A percentile compares a stretch with the other conserved stretches of the same genome.
phyloP scores from a whole-genome alignment of 2,113 vertebrate species.

The human region DNA sequence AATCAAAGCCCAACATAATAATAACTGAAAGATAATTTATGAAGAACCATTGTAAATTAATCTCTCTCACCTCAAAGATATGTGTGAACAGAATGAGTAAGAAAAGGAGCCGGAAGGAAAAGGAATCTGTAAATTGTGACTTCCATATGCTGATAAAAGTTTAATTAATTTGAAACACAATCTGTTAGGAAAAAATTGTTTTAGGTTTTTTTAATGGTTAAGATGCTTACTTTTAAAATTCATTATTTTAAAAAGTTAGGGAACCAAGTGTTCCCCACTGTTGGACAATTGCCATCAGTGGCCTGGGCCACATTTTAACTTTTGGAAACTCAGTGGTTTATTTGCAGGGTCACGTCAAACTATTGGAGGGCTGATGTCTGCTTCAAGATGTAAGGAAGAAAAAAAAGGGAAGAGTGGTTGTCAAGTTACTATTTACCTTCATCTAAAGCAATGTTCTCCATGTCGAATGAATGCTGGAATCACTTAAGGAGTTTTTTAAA shows the following conservation, averaged over 20 bases:
- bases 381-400: background rate
- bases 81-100: constrained; percentile 24
- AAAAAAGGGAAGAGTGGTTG: background rate
- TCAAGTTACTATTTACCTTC: background rate
- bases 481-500: background rate
- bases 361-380: background rate
- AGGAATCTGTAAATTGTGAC: background rate
- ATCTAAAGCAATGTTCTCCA: background rate
- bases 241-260: background rate
- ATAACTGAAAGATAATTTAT: background rate
- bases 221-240: background rate
- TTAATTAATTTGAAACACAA: constrained; percentile 47
- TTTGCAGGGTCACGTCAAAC: background rate
- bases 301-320: background rate
- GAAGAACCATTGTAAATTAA: background rate
- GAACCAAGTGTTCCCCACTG: background rate
- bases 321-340: background rate
- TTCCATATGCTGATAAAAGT: background rate
- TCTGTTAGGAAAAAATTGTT: background rate
- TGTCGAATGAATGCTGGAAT: background rate
- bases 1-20: background rate
- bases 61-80: constrained; percentile 18
- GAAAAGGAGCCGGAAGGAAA: background rate
- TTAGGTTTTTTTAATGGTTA: background rate
- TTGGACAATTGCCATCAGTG: background rate